These are phyloP conservation scores for Nautilus pompilius DNA, from an alignment of 1,140 invertebrate species.

Conservation along the genomic window DNA sequence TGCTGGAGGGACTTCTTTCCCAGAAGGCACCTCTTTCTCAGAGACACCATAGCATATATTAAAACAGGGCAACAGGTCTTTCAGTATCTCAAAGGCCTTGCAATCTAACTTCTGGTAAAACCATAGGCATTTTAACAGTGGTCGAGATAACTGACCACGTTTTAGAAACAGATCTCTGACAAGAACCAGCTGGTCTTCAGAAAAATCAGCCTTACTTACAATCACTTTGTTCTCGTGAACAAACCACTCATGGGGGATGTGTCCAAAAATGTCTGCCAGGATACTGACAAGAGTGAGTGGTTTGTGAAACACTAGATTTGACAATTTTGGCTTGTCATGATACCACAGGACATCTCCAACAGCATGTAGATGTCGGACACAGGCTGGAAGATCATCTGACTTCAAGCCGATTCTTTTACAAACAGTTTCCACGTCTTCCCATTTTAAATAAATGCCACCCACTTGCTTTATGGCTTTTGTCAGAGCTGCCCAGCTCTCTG, in stretches of 20 bases:
- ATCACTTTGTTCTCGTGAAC: conserved; percentile 38
- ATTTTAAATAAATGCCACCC: conserved; percentile 26
- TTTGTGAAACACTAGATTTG: conserved; percentile 43
- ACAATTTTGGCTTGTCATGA: conserved; percentile 25
- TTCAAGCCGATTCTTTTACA: conserved; percentile 27
- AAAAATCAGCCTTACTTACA: conserved; percentile 39
- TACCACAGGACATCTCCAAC: conserved; percentile 51
- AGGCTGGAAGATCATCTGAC: conserved; percentile 34
- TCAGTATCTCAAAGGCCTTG: conserved; percentile 31
- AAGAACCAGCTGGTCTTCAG: conserved; percentile 26
- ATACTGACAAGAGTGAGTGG: conserved; percentile 38
- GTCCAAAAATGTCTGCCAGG: conserved; percentile 37
- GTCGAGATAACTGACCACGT: conserved; percentile 45
- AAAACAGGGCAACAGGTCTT: conserved; percentile 40
- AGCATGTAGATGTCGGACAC: conserved; percentile 41
- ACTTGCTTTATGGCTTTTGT: conserved; percentile 31
- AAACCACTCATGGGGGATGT: conserved; percentile 41
- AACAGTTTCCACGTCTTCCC: conserved; percentile 30
- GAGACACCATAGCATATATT: conserved; percentile 45
- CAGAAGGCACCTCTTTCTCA: conserved; percentile 39
- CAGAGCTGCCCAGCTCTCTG: conserved; percentile 38
- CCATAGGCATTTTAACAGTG: conserved; percentile 47
- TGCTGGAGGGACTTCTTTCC: conserved; percentile 26
- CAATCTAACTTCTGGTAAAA: conserved; percentile 39
- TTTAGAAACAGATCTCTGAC: conserved; percentile 30